These are phyloP conservation scores for Progne subis DNA, from an alignment of 2,113 vertebrate species.

Conservation along the genomic window DNA sequence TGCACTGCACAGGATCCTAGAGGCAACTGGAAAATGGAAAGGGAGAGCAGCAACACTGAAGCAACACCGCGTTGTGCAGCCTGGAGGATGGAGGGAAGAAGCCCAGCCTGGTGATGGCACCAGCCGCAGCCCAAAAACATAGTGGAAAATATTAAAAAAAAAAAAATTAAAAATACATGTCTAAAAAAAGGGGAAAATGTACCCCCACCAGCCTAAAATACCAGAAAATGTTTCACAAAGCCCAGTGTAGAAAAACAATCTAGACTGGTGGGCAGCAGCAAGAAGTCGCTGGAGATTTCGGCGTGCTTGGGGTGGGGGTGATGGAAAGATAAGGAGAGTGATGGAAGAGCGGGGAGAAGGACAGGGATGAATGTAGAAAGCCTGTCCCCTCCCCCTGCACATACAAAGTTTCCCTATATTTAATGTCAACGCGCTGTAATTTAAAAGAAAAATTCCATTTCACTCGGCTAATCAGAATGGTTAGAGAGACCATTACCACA, in stretches of 20 bases:
- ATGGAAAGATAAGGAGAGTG: background rate
- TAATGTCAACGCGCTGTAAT: slow-evolving; percentile 67
- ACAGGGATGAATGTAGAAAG: background rate
- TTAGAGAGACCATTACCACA: slow-evolving; percentile 74
- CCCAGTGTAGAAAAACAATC: background rate
- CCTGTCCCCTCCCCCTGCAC: background rate
- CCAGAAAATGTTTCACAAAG: background rate
- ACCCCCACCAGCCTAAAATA: background rate
- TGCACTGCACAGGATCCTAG: background rate
- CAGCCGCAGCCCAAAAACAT: background rate
- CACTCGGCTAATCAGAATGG: slow-evolving; percentile 75
- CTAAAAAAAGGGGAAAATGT: background rate
- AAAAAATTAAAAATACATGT: accelerated
- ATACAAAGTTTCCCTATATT: slow-evolving; percentile 61
- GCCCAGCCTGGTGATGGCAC: background rate
- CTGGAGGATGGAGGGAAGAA: background rate
- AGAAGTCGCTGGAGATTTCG: background rate
- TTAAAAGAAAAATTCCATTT: slow-evolving; percentile 78
- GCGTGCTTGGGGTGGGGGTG: accelerated
- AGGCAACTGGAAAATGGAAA: background rate
- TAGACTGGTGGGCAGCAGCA: background rate
- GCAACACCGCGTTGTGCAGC: accelerated
- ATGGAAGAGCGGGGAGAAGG: background rate
- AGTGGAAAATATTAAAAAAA: accelerated
- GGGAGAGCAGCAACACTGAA: background rate